These are phyloP conservation scores for Bagarius yarrelli DNA, from an alignment of 2,113 vertebrate species.

Conservation along the genomic window DNA sequence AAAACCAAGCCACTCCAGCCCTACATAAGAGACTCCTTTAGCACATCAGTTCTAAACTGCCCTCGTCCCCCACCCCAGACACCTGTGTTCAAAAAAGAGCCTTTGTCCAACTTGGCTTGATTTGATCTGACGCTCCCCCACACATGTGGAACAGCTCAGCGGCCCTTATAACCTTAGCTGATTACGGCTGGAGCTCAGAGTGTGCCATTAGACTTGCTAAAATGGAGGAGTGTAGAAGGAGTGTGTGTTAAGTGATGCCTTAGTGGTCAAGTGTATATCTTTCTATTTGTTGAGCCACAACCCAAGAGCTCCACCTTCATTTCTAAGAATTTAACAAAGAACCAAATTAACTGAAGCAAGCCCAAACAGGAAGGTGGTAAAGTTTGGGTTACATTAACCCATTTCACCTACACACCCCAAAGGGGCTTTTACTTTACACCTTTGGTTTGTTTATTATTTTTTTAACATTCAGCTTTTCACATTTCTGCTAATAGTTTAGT, in stretches of 20 bases:
- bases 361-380: conserved; percentile 2
- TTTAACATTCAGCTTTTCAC: too few relatives aligned
- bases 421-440: conserved; percentile 7
- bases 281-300: conserved; percentile 13
- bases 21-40: conserved; percentile 47
- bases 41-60: conserved; percentile 43
- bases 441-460: too few relatives aligned
- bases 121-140: conserved; percentile 69
- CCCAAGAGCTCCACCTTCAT: background rate
- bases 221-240: conserved; percentile 9
- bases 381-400: background rate
- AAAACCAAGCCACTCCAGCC: conserved; percentile 14
- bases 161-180: conserved; percentile 59
- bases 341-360: background rate
- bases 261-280: conserved; percentile 22
- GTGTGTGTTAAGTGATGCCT: conserved; percentile 18
- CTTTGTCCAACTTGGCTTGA: conserved; percentile 71
- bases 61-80: conserved; percentile 49
- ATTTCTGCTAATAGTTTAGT: too few relatives aligned
- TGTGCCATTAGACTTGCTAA: conserved; percentile 40
- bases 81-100: conserved; percentile 75
- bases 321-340: background rate
- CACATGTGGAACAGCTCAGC: conserved; percentile 78
- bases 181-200: conserved; percentile 49
- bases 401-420: background rate